Conservation (phyloP, 2,888 invertebrate genomes). For the Drosophila putrida region DNA sequence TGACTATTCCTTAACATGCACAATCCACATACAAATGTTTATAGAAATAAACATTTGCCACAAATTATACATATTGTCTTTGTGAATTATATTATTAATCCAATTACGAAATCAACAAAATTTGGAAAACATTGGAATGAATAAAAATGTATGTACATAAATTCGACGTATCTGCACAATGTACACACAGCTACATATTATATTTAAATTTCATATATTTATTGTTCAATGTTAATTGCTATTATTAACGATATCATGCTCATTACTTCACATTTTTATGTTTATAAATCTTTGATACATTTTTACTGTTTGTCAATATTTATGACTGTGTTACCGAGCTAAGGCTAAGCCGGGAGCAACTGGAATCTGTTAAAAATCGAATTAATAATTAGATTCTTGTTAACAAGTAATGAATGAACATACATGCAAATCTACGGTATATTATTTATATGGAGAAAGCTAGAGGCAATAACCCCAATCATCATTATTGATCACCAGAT, state of each 20-base stretch:
- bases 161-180: not conserved
- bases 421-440: slow-evolving; percentile 3
- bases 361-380: slow-evolving; percentile 7
- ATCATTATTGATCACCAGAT: not conserved
- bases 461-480: not conserved
- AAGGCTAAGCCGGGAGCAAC: slow-evolving; percentile 17
- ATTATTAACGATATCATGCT: slow-evolving; percentile 10
- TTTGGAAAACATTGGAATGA: not conserved
- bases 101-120: not conserved
- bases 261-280: not conserved
- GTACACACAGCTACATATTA: not conserved
- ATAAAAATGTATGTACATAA: slow-evolving; percentile 2
- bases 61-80: not conserved
- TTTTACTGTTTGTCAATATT: not conserved
- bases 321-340: slow-evolving; percentile 12
- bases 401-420: slow-evolving; percentile 3
- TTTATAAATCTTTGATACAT: not conserved
- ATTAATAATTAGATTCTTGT: slow-evolving; percentile 4
- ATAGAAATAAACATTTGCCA: not conserved
- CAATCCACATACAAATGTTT: not conserved
- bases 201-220: not conserved
- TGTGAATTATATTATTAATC: not conserved
- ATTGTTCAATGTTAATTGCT: not conserved
- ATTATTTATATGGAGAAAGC: slow-evolving; percentile 1
- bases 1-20: not conserved